phyloP scores from a whole-genome alignment of 2,888 invertebrate genomes.

The Lithodes maja region DNA sequence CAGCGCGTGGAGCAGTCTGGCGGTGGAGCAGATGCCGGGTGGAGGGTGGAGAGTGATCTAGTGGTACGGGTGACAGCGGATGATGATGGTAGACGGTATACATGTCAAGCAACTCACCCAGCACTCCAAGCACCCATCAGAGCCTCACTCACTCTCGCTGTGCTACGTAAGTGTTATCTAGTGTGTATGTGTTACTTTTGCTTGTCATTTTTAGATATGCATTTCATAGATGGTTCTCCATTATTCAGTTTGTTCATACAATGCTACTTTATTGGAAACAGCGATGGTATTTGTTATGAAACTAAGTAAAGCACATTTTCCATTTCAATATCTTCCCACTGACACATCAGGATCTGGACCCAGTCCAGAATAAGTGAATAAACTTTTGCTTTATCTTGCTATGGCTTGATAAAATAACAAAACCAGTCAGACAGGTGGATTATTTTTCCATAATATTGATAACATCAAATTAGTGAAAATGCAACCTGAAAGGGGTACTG shows the following conservation, averaged over 20 bases:
- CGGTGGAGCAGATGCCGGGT: slow-evolving; percentile 30
- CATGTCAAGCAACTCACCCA: slow-evolving; percentile 58
- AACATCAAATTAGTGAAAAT: no score
- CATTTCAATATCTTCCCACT: no score
- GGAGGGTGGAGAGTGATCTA: slow-evolving; percentile 57
- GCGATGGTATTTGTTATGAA: no score
- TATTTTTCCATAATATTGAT: background rate
- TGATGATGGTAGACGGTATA: slow-evolving; percentile 59
- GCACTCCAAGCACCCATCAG: slow-evolving; percentile 50
- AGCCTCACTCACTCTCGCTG: slow-evolving; percentile 64
- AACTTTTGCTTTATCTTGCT: background rate
- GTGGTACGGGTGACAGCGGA: slow-evolving; percentile 44
- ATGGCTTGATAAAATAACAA: background rate
- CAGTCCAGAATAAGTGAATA: no score
- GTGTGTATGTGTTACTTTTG: no score
- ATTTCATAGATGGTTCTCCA: no score
- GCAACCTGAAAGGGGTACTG: no score
- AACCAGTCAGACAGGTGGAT: background rate
- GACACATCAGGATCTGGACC: no score
- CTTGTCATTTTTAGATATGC: no score
- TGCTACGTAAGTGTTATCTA: slow-evolving; percentile 56
- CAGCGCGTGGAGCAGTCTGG: background rate
- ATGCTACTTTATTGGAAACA: background rate
- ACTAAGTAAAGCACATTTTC: no score
- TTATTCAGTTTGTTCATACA: no score